Base-by-base conservation (phyloP, 2,113 vertebrate species). In the Oriolus oriolus region DNA sequence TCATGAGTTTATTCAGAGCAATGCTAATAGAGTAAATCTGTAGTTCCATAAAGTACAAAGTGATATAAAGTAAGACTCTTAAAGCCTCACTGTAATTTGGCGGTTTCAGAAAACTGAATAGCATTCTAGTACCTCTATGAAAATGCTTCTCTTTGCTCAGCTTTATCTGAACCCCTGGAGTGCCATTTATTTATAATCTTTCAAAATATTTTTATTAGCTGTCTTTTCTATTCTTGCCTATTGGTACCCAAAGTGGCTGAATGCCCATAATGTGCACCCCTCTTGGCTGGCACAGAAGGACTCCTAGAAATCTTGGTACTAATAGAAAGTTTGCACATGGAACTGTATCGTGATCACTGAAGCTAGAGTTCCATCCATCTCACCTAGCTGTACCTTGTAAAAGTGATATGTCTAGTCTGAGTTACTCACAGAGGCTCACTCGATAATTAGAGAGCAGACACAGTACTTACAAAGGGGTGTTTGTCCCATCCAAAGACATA, bases 401-500 rank as follows among this genome's bases (percentile, higher is more conserved):
- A 92, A 88, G 57, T 77, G 75, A 45, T 80, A 77, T 1, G 2
- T 69, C 66, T 61, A 12, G 18, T 49, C 66, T 61, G 61, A 94
- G 83, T 85, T 79, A 88, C 85, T 85, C 37, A 20, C 21, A 1
- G 6, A 66, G 27, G 11, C 41, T 80, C 57, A 50, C 42, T 85
- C 0, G 22, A 57, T 85, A 97, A 83, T 92, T 86, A 95, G 90
- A 21, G 45, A 88, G 75, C 45, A 91, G 70, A 53, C 63, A 73
- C 33, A 80, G 71, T 49, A 53, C 53, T 56, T 83, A 94, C 83
- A 96, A 95, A 88, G 56, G 76, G 21, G 5, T 61, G 35, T 77
- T 87, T 96, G 90, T 94, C 82, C 82, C 79, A 85, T 83, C n/a
- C 79, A 86, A 76, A 88, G 89, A 61, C 79, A 89, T 65, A 86